Evolutionary conservation across 2,888 invertebrate species (phyloP).

Genomic region (Yponomeuta malinellus): DNA sequence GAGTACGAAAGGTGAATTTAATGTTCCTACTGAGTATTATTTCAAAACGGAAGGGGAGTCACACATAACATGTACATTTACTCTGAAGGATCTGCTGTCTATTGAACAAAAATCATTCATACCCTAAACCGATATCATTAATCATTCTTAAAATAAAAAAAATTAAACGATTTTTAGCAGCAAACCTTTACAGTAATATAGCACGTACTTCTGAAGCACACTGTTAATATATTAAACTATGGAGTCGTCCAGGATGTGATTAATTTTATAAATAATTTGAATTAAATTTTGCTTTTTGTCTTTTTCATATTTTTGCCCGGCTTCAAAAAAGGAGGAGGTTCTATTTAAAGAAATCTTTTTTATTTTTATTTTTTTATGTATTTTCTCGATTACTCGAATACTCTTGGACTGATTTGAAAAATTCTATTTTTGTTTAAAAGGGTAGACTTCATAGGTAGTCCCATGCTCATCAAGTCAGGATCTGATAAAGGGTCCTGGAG

Average conservation of each 20-base stretch:
- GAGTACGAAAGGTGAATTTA: slow-evolving; percentile 37
- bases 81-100: slow-evolving; percentile 52
- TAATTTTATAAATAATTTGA: not conserved
- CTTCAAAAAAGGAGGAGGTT: too few relatives aligned
- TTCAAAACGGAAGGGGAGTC: slow-evolving; percentile 41
- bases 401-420: too few relatives aligned
- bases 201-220: not conserved
- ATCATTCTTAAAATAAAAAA: slow-evolving; percentile 50
- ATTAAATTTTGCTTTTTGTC: not conserved
- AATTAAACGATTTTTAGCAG: slow-evolving; percentile 26
- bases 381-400: too few relatives aligned
- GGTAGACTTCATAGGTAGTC: too few relatives aligned
- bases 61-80: slow-evolving; percentile 26
- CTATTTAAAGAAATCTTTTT: too few relatives aligned
- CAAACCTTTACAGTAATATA: not conserved
- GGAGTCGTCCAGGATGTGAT: not conserved
- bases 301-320: not conserved
- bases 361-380: too few relatives aligned
- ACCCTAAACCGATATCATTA: slow-evolving; percentile 58
- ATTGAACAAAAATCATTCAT: slow-evolving; percentile 59
- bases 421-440: too few relatives aligned
- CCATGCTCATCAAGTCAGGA: too few relatives aligned
- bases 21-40: slow-evolving; percentile 45
- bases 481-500: too few relatives aligned
- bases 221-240: not conserved